Base-by-base conservation (phyloP, 64 coral and sea anemone species). In the Stichodactyla helianthus region DNA sequence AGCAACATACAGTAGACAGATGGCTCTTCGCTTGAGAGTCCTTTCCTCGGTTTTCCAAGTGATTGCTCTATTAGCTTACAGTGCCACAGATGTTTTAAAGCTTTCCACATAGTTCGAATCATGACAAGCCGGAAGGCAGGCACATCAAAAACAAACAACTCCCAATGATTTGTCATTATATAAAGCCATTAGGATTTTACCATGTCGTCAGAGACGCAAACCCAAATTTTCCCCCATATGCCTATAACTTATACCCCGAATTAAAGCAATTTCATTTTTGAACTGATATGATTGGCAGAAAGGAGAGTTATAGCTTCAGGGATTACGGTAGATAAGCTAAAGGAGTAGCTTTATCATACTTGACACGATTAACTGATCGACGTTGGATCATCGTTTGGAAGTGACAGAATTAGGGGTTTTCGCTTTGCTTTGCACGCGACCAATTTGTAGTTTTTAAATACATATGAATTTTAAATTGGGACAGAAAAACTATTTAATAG, bases 391-490 rank as follows among this genome's bases (percentile, higher is more conserved):
- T 28, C 78, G 15, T 19, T 18, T 54, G 19, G 9, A 81, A 51
- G 78, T 53, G 78, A 81, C 78, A 81, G 13, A 3, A 19, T 14
- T 81, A 19, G 53, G 51, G 78, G 5, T 18, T 81, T 81, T 54
- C 50, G 53, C 35, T 81, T 81, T 81, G 78, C 50, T 52, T 20
- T 81, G 78, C 78, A 81, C 78, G 78, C 78, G 78, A 81, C 78
- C 19, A 51, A 26, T 20, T 79, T 65, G 19, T 18, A 65, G 19
- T 6, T 65, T 4, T 12, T 65, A n/a, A n/a, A 65, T 65, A n/a
- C 5, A 7, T 65, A 65, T 5, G 22, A 22, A n/a, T 13, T 60
- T 60, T 19, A 44, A 44, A 44, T 44, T 44, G 35, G 20, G 1
- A 13, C 5, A 65, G 22, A 65, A 5, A 65, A 5, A 65, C 62